Base-by-base conservation (phyloP, 30 jellyfish, hydroid and myxozoan species). In the Thelohanellus kitauei region DNA sequence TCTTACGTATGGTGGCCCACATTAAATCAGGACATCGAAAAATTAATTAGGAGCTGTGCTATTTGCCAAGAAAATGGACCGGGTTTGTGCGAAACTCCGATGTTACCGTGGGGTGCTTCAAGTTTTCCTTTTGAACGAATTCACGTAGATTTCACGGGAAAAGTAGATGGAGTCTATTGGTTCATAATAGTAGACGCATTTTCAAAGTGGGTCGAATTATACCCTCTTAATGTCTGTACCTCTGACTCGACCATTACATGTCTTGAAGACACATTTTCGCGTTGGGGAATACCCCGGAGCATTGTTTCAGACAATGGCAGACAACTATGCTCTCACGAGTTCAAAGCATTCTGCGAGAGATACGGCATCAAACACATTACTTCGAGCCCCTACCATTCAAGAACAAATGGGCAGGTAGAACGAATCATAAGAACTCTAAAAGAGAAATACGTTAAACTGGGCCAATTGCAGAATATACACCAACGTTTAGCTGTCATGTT, bases 131-230 rank as follows among this genome's bases (percentile, higher is more conserved):
- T 58, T 58, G 10, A 58, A 8, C 0, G 60, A 13, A 14, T 48
- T 19, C 60, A 48, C 41, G 17, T 48, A 14, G 60, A 48, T 44
- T 41, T 51, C 20, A 14, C n/a, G 52, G 65, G 65, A 19, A 20
- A 51, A 43, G 13, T 8, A 51, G 41, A 40, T 1, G 17, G 41
- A 17, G 24, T 51, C 4, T n/a, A n/a, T n/a, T n/a, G n/a, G n/a
- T n/a, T n/a, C n/a, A n/a, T n/a, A n/a, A 20, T 51, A 43, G 56
- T 44, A 0, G 66, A 51, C 52, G 6, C 64, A 6, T 43, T 19
- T 42, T 51, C 65, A 8, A 51, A 51, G 27, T 51, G 66, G 65
- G 18, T 51, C 25, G 59, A 53, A 13, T 41, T 42, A 32, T 58
- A 42, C 48, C 40, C 16, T 5, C 13, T 51, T 32, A 15, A 17